Evolutionary conservation across 1,140 invertebrate species (phyloP).

Genomic region (Chironomus striatipennis): DNA sequence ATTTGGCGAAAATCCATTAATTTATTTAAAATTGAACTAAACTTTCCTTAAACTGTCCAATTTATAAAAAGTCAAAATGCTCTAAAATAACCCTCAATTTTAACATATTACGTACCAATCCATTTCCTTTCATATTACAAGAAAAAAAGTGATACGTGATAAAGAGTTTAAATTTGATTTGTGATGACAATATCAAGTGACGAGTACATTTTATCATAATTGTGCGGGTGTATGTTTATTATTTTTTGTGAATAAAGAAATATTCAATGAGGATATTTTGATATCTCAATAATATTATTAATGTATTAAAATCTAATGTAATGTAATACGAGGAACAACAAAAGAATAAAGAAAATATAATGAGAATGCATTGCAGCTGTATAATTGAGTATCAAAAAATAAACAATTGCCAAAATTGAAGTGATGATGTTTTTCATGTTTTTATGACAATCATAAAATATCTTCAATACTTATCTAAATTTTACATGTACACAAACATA

Average conservation of each 20-base stretch:
- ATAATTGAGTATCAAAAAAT: neutral
- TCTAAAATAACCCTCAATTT: too few relatives aligned
- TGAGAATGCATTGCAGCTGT: neutral
- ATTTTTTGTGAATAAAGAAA: too few relatives aligned
- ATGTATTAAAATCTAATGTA: neutral
- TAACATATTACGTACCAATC: too few relatives aligned
- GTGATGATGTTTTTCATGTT: conserved; percentile 12
- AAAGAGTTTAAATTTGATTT: conserved; percentile 10
- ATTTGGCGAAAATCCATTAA: too few relatives aligned
- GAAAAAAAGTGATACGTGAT: neutral
- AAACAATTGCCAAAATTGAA: neutral
- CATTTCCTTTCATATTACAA: too few relatives aligned
- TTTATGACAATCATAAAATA: conserved; percentile 10
- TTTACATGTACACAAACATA: neutral
- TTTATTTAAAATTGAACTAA: too few relatives aligned
- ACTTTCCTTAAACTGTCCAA: too few relatives aligned
- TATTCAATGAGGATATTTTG: too few relatives aligned
- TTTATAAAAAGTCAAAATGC: too few relatives aligned
- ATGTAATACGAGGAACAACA: neutral
- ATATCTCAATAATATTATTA: too few relatives aligned
- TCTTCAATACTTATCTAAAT: neutral
- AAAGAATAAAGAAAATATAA: neutral
- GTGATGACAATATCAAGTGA: conserved; percentile 6
- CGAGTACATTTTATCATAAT: neutral
- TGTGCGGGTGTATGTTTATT: neutral